Evolutionary conservation across 2,797 vertebrate species (phyloP).

Genomic region (Darevskia mixta): DNA sequence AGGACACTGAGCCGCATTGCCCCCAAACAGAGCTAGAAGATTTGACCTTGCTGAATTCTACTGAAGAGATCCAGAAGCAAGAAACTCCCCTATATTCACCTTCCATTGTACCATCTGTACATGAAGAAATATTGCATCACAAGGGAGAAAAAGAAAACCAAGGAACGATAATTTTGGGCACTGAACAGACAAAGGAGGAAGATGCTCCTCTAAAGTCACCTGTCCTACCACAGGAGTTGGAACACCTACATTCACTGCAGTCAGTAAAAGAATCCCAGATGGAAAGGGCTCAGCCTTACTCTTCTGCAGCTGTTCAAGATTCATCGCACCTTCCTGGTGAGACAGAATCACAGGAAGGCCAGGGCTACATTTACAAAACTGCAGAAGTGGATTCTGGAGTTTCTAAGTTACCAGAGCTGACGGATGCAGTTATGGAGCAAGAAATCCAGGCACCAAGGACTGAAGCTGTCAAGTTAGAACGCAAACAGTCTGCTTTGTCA

Average conservation of each 20-base stretch:
- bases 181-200: slow-evolving; percentile 42
- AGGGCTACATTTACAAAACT: slow-evolving; percentile 51
- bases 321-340: slow-evolving; percentile 42
- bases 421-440: slow-evolving; percentile 47
- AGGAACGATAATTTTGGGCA: slow-evolving; percentile 8
- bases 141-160: neutral
- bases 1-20: neutral
- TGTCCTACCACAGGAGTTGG: slow-evolving; percentile 18
- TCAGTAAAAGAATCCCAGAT: slow-evolving; percentile 28
- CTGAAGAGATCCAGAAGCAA: neutral
- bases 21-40: neutral
- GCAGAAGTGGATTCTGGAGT: slow-evolving; percentile 18
- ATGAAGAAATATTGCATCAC: neutral
- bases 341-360: slow-evolving; percentile 53
- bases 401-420: slow-evolving; percentile 14
- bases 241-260: slow-evolving; percentile 18
- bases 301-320: slow-evolving; percentile 58
- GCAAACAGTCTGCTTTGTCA: slow-evolving; percentile 9
- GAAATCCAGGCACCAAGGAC: neutral
- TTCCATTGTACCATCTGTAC: neutral
- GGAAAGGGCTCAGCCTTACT: slow-evolving; percentile 1
- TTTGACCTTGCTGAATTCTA: neutral
- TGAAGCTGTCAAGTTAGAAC: slow-evolving; percentile 15
- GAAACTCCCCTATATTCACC: neutral
- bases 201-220: slow-evolving; percentile 29